A percentile compares a stretch with the other conserved stretches of the same genome.
Conservation (phyloP, 1,140 invertebrate genomes). For the Brachystomella parvula region DNA sequence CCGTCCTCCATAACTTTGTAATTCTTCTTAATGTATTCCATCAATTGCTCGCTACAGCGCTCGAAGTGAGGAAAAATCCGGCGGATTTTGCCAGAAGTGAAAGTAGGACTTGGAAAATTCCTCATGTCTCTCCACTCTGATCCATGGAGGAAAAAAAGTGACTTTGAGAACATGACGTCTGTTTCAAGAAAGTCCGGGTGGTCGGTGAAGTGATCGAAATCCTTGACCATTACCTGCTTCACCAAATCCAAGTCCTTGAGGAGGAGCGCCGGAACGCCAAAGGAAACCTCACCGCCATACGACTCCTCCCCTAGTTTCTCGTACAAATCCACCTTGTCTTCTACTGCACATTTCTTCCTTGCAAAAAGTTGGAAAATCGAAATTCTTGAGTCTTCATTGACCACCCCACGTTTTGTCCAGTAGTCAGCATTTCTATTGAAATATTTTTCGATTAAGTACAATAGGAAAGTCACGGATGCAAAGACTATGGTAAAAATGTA, state of each 20-base stretch:
- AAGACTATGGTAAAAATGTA: too few relatives aligned
- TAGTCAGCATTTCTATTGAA: neutral
- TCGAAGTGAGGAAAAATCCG: conserved; percentile 31
- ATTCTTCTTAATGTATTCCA: neutral
- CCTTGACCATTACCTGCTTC: conserved; percentile 14
- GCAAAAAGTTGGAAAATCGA: neutral
- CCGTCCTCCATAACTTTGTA: neutral
- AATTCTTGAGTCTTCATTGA: neutral
- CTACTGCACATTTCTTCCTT: neutral
- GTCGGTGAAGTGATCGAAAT: conserved; percentile 17
- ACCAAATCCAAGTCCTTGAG: conserved; percentile 10
- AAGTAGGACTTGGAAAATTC: conserved; percentile 38
- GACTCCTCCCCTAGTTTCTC: neutral
- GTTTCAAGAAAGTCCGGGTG: neutral
- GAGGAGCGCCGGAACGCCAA: neutral
- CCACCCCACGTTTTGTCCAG: neutral
- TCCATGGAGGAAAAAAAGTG: conserved; percentile 16
- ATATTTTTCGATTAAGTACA: too few relatives aligned
- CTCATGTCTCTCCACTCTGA: conserved; percentile 39
- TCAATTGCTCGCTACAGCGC: neutral
- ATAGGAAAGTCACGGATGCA: too few relatives aligned
- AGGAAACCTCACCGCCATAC: neutral
- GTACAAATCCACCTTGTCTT: neutral
- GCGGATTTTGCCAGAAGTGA: conserved; percentile 39
- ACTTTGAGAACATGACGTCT: neutral